These are phyloP conservation scores for Steinernema feltiae DNA, from an alignment of 1,140 invertebrate species.

Conservation along the genomic window DNA sequence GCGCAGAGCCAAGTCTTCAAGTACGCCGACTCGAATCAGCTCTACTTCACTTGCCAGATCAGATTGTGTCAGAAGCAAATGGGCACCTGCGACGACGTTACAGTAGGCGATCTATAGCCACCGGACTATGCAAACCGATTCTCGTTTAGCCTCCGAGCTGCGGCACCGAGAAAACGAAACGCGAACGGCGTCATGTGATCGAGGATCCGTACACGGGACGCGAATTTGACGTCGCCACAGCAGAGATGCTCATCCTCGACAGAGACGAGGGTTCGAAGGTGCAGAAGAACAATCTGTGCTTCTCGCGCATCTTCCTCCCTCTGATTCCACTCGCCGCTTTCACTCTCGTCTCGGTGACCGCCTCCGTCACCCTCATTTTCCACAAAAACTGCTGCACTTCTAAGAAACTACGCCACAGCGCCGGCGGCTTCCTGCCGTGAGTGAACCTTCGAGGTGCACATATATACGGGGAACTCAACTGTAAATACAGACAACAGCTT, in stretches of 20 bases:
- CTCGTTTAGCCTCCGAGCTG: constrained; percentile 45
- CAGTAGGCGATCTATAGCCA: constrained; percentile 41
- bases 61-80: constrained; percentile 56
- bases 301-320: constrained; percentile 29
- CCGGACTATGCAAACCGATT: not conserved
- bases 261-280: constrained; percentile 30
- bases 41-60: constrained; percentile 58
- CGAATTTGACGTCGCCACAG: constrained; percentile 44
- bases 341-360: constrained; percentile 21
- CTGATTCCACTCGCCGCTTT: constrained; percentile 21
- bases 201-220: not conserved
- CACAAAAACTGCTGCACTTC: constrained; percentile 16
- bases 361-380: constrained; percentile 17
- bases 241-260: constrained; percentile 40
- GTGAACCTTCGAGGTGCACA: not conserved
- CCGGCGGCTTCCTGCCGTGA: not conserved
- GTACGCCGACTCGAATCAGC: constrained; percentile 56
- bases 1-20: constrained; percentile 56
- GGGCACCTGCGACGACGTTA: constrained; percentile 55
- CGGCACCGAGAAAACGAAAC: constrained; percentile 2
- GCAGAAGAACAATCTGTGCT: constrained; percentile 26
- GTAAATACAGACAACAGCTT: constrained; percentile 1
- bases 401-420: not conserved
- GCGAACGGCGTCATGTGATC: constrained; percentile 8
- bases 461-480: not conserved